A percentile compares a stretch with the other conserved stretches of the same genome.
Conservation (phyloP, 2,888 invertebrate species). For the Xylota segnis region DNA sequence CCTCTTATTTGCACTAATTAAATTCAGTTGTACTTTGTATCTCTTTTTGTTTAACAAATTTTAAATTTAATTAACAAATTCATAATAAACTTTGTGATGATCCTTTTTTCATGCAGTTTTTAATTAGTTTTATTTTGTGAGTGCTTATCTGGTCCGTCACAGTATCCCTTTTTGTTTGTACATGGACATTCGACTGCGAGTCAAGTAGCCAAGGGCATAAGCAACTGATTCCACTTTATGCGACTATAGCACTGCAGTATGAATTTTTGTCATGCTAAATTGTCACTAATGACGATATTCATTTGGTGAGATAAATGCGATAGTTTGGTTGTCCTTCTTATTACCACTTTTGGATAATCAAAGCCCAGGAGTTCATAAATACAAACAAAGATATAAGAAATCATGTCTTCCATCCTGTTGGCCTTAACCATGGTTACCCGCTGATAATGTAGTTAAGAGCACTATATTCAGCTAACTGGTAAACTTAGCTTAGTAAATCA, state of each 20-base stretch:
- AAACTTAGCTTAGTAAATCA: slow-evolving; percentile 35
- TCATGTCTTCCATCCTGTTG: background rate
- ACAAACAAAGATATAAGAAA: background rate
- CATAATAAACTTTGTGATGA: background rate
- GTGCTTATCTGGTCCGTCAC: slow-evolving; percentile 4
- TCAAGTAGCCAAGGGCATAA: background rate
- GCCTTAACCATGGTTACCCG: background rate
- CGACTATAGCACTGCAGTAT: background rate
- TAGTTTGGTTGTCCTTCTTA: background rate
- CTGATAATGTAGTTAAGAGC: slow-evolving; percentile 1
- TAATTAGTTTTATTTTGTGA: background rate
- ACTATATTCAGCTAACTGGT: slow-evolving; percentile 1
- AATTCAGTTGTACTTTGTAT: no score
- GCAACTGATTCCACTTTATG: no score
- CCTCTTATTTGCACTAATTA: no score
- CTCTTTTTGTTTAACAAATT: background rate
- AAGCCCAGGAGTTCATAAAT: background rate
- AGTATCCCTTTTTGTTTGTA: background rate
- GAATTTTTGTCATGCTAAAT: background rate
- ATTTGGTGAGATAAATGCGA: background rate
- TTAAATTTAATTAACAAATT: slow-evolving; percentile 11
- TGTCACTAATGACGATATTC: background rate
- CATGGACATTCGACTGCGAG: background rate
- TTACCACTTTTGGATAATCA: background rate
- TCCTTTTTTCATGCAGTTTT: background rate